Evolutionary conservation across 2,113 vertebrate species (phyloP).

Genomic region (Eira barbara): DNA sequence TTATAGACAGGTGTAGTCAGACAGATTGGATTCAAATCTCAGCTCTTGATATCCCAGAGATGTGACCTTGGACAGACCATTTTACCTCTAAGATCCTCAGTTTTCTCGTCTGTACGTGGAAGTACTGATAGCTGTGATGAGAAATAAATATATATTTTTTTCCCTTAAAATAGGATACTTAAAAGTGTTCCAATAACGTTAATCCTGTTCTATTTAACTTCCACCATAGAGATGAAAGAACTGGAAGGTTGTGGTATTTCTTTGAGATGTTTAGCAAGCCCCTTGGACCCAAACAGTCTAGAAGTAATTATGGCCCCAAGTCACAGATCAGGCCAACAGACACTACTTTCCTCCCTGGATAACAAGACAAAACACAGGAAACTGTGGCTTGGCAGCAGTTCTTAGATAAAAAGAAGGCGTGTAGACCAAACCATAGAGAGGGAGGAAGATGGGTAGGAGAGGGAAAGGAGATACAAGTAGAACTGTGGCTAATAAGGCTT

Average conservation of each 20-base stretch:
- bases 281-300: slow-evolving; percentile 44
- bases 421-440: neutral
- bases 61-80: neutral
- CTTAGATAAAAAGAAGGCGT: slow-evolving; percentile 53
- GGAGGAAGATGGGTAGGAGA: neutral
- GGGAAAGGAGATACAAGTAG: neutral
- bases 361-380: slow-evolving; percentile 70
- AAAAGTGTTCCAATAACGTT: neutral
- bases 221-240: neutral
- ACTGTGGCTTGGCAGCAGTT: slow-evolving; percentile 63
- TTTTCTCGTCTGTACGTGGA: neutral
- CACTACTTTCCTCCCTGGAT: slow-evolving; percentile 54
- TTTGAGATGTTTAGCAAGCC: slow-evolving; percentile 23
- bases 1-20: neutral
- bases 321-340: slow-evolving; percentile 57
- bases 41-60: neutral
- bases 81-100: neutral
- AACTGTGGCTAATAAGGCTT: neutral
- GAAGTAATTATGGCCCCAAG: slow-evolving; percentile 49
- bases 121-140: neutral
- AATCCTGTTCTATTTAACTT: neutral
- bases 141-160: neutral
- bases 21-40: neutral
- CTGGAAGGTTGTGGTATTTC: slow-evolving; percentile 32
- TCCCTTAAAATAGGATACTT: neutral